These are phyloP conservation scores for Bimastos eiseni DNA, from an alignment of 2,888 invertebrate species.

Conservation along the genomic window DNA sequence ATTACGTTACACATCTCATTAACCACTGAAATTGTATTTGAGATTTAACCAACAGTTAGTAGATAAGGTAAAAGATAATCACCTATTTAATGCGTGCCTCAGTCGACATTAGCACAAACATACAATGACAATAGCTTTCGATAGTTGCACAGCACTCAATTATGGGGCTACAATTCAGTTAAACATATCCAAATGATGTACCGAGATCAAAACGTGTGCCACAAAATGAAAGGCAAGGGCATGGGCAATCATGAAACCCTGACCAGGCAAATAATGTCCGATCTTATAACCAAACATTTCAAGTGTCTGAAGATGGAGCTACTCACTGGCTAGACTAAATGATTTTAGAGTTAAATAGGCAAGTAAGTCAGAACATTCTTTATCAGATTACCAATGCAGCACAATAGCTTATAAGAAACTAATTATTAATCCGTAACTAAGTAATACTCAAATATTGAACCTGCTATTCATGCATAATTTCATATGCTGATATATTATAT, in stretches of 20 bases:
- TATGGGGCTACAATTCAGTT: not conserved
- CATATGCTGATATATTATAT: not conserved
- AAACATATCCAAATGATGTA: not conserved
- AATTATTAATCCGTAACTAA: not conserved
- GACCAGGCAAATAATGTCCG: not conserved
- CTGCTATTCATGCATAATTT: not conserved
- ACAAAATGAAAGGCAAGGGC: not conserved
- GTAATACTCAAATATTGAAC: not conserved
- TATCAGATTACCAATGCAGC: too few relatives aligned
- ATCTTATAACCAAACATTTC: not conserved
- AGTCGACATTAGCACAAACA: not conserved
- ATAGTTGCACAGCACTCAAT: not conserved
- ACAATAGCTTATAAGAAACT: too few relatives aligned
- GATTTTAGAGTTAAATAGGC: not conserved
- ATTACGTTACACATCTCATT: too few relatives aligned
- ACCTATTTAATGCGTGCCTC: not conserved
- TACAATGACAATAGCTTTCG: not conserved
- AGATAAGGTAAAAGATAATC: not conserved
- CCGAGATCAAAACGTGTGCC: not conserved
- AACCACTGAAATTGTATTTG: too few relatives aligned
- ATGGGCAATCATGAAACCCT: not conserved
- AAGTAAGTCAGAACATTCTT: too few relatives aligned
- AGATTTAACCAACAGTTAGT: too few relatives aligned
- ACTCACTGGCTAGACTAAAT: not conserved
- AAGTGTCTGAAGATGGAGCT: not conserved